Evolutionary conservation across 2,888 invertebrate species (phyloP), one percentile per base, ranked within the genome.

Genomic region (Tetropium fuscum): DNA sequence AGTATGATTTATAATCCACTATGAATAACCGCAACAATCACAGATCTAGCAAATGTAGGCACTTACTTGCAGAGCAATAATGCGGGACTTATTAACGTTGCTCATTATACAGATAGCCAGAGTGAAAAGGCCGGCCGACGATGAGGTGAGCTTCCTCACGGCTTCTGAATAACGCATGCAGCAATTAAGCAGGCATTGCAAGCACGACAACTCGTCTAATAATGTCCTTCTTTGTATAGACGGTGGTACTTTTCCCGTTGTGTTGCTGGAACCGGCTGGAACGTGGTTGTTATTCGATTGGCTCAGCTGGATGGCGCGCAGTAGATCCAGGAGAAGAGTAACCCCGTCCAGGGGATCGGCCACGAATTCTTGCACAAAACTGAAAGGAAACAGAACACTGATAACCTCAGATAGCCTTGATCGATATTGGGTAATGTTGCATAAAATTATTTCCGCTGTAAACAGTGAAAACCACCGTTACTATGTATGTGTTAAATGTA

Each of bases 281-380:
- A 59, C 66, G 49, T 74, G 72, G 1, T 67, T 80, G 43, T 80
- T 69, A 27, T 87, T 88, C 0, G 89, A 87, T 76, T 94, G 93
- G 48, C 91, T 90, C 61, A 93, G 83, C 78, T 96, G 96, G 44
- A 96, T 91, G 47, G 92, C 91, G 54, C 94, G 88, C 60, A 97
- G 84, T 1, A 96, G 88, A 79, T 95, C 95, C 72, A 97, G 82
- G 6, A 97, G 85, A 40, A 95, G 83, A 3, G 90, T 88, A 1
- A 96, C 90, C 5, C 97, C 97, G 82, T 95, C 95, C 74, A 94
- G 87, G 11, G 95, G 94, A 55, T 94, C 90, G 49, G 92, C 89
- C 0, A 94, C 88, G 80, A 97, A 96, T 81, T 97, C 97, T 82
- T 95, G 94, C 5, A 97, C 91, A 80, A 97, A 97, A 81, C 96